Evolutionary conservation across 30 jellyfish, hydroid and myxozoan genomes (phyloP), one percentile per base, ranked within the genome.

Genomic region (Catostylus mosaicus): DNA sequence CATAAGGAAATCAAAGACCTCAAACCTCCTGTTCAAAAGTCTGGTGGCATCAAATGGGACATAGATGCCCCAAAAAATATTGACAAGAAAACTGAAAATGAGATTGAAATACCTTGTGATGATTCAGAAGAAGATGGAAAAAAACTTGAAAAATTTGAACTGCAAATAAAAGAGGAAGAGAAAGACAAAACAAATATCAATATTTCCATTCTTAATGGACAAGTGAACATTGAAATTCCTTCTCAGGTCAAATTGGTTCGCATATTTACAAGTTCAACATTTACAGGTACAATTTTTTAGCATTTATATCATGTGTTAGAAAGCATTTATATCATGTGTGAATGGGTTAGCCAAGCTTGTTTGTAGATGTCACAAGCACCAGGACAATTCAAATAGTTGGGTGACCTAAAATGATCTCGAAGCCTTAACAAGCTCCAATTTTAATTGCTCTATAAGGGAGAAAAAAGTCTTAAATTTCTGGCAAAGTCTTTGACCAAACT

Each of bases 261-360:
- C 48, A 91, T 91, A 10, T 91, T 91, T 52, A 91, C 98, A 32
- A 91, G 98, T 51, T 91, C 98, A 27, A 91, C 98, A 23, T 91
- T 91, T 72, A 91, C 98, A 45, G 98, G 98, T 91, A 77, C 18
- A n/a, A n/a, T n/a, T n/a, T n/a, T n/a, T n/a, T n/a, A n/a, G n/a
- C n/a, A n/a, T n/a, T n/a, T n/a, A n/a, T n/a, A n/a, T n/a, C n/a
- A n/a, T n/a, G n/a, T n/a, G n/a, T n/a, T n/a, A n/a, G n/a, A n/a
- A n/a, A n/a, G n/a, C n/a, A n/a, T n/a, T n/a, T n/a, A n/a, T n/a
- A n/a, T n/a, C n/a, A n/a, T n/a, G n/a, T n/a, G n/a, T n/a, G n/a
- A n/a, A n/a, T n/a, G n/a, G n/a, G n/a, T n/a, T n/a, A n/a, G n/a
- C n/a, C n/a, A n/a, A n/a, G n/a, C n/a, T n/a, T n/a, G n/a, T n/a